Conservation (phyloP, 2,888 invertebrate species). For the Lycophotia porphyrea region DNA sequence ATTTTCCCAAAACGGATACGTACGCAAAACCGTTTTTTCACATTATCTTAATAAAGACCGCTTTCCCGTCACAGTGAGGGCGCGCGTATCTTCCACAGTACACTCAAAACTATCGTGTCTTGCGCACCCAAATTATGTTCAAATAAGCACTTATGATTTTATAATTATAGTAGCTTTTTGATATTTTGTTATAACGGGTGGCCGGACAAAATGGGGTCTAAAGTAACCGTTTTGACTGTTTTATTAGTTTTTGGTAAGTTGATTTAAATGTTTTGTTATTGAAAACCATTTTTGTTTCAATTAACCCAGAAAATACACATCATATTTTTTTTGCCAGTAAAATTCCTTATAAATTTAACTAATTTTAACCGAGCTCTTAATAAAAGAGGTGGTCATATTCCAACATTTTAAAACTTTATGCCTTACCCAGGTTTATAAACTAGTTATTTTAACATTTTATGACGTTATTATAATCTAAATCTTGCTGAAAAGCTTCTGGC, state of each 20-base stretch:
- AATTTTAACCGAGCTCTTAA: not conserved
- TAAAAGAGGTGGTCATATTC: too few species aligned
- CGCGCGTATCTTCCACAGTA: conserved; percentile 65
- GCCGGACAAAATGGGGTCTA: conserved; percentile 60
- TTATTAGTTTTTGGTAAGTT: conserved; percentile 66
- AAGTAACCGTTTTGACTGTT: conserved; percentile 51
- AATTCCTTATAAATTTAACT: too few species aligned
- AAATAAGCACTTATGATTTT: conserved; percentile 52
- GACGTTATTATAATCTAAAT: not conserved
- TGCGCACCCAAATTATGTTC: conserved; percentile 63
- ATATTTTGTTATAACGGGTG: not conserved
- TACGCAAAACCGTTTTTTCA: conserved; percentile 12
- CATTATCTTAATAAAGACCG: conserved; percentile 58
- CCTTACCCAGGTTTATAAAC: not conserved
- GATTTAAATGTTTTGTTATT: not conserved
- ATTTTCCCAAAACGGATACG: conserved; percentile 26
- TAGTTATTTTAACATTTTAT: not conserved
- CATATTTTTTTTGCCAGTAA: not conserved
- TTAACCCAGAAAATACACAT: not conserved
- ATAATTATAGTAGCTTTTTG: conserved; percentile 49
- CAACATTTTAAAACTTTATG: not conserved
- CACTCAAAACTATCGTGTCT: conserved; percentile 60
- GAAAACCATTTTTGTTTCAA: not conserved
- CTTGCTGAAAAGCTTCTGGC: too few species aligned
- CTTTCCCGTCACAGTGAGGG: conserved; percentile 55